Evolutionary conservation across 2,797 vertebrate species (phyloP).

Genomic region (Mycteria americana): DNA sequence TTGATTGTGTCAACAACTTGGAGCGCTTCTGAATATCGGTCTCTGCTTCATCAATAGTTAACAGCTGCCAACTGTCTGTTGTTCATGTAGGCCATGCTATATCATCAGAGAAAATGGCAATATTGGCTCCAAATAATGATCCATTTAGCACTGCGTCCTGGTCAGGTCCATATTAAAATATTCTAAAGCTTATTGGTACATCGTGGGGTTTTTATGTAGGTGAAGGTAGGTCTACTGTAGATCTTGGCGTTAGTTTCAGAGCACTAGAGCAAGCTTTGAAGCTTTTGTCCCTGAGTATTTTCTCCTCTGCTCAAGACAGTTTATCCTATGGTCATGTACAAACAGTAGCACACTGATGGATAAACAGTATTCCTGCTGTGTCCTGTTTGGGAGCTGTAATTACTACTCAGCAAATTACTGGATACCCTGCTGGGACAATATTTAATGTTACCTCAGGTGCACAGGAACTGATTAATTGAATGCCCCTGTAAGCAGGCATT

Average conservation of each 20-base stretch:
- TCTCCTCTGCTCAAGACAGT: not conserved
- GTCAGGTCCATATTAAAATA: not conserved
- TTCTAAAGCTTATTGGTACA: not conserved
- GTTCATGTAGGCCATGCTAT: not conserved
- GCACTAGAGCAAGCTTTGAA: not conserved
- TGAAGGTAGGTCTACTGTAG: not conserved
- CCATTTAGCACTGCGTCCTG: not conserved
- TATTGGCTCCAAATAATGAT: not conserved
- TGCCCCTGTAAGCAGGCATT: not conserved
- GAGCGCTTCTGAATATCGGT: not conserved
- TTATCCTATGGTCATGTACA: not conserved
- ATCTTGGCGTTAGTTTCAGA: not conserved
- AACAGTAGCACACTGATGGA: not conserved
- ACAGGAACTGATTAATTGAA: constrained; percentile 36
- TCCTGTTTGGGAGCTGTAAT: constrained; percentile 35
- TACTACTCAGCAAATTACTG: constrained; percentile 35
- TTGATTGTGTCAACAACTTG: not conserved
- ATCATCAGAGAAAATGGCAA: not conserved
- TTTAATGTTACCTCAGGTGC: constrained; percentile 17
- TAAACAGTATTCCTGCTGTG: constrained; percentile 15
- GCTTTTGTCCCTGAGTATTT: not conserved
- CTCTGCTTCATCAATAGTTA: not conserved
- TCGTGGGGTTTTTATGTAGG: not conserved
- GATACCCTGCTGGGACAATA: not conserved
- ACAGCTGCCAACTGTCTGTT: not conserved